Conservation (phyloP, 2,888 invertebrate genomes). For the Siphonodentalium dalli region DNA sequence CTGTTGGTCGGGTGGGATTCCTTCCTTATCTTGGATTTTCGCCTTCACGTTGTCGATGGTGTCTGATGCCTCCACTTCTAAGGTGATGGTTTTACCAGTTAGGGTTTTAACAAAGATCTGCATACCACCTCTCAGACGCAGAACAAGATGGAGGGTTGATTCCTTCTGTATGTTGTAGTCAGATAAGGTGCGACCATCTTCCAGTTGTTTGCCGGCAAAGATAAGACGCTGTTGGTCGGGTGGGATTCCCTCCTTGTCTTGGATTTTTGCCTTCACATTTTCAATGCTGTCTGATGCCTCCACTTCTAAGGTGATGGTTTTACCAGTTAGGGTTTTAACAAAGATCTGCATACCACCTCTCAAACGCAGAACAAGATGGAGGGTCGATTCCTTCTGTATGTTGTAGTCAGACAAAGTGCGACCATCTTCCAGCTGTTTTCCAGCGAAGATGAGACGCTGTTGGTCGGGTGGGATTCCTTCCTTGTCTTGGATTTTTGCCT, state of each 20-base stretch:
- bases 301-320: constrained; percentile 54
- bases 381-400: constrained; percentile 92
- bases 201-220: neutral
- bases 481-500: constrained; percentile 70
- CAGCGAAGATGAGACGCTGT: constrained; percentile 74
- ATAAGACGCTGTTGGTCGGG: neutral
- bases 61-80: too few species aligned
- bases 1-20: constrained; percentile 77
- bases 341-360: constrained; percentile 72
- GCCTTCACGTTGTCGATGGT: too few species aligned
- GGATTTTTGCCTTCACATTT: constrained; percentile 79
- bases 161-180: too few species aligned
- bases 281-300: constrained; percentile 92
- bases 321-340: constrained; percentile 41
- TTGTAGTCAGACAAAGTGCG: constrained; percentile 90
- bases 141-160: too few species aligned
- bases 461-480: constrained; percentile 65
- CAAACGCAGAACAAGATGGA: constrained; percentile 87
- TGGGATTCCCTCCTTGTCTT: constrained; percentile 68
- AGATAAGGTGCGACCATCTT: too few species aligned
- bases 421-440: constrained; percentile 93
- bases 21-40: constrained; percentile 70
- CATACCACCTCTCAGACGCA: too few species aligned
- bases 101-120: too few species aligned
- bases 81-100: too few species aligned